These are phyloP conservation scores for Meda fulgida DNA, from an alignment of 2,797 vertebrate genomes.

Conservation along the genomic window DNA sequence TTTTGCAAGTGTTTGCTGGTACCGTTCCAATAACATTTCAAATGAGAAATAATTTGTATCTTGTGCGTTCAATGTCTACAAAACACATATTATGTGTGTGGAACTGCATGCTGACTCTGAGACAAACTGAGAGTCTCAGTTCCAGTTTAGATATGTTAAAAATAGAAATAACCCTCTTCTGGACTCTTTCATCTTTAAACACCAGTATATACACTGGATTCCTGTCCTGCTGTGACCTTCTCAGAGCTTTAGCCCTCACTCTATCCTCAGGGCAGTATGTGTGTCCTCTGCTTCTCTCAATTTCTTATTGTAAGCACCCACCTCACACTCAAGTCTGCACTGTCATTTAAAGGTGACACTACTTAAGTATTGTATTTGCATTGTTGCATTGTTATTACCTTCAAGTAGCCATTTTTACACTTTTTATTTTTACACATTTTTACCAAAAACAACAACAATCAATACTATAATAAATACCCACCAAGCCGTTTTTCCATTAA, in stretches of 20 bases:
- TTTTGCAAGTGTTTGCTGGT: too few species aligned
- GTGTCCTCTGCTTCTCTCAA: not conserved
- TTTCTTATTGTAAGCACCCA: slow-evolving; percentile 55
- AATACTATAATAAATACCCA: not conserved
- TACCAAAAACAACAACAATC: not conserved
- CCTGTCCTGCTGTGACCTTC: slow-evolving; percentile 27
- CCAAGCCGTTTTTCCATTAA: not conserved
- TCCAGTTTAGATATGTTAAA: not conserved
- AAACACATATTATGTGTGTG: not conserved
- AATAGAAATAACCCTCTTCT: slow-evolving; percentile 4
- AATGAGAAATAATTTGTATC: not conserved
- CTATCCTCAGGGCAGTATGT: not conserved
- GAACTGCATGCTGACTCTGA: not conserved
- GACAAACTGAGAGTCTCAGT: not conserved
- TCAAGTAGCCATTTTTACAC: not conserved
- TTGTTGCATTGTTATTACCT: too few species aligned
- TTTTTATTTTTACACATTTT: not conserved
- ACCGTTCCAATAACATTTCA: not conserved
- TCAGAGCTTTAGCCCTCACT: not conserved
- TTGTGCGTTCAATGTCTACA: not conserved
- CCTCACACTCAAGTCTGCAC: slow-evolving; percentile 60
- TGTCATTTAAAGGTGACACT: slow-evolving; percentile 53
- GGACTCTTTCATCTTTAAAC: slow-evolving; percentile 27
- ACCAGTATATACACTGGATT: not conserved
- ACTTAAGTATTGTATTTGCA: too few species aligned